Evolutionary conservation across 1,140 invertebrate species (phyloP).

Genomic region (Coptotermes formosanus): DNA sequence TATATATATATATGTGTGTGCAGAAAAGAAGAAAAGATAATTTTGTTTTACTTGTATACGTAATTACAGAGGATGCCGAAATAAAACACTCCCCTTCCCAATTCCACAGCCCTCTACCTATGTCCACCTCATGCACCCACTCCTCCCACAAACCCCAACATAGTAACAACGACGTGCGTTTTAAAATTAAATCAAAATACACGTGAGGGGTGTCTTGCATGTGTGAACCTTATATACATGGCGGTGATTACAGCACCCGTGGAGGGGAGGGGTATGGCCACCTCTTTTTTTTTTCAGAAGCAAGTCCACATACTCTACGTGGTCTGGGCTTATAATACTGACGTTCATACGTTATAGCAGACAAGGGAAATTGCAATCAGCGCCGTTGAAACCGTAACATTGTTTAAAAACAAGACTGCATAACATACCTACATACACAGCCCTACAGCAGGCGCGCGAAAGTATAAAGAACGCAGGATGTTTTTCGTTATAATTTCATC

Average conservation of each 20-base stretch:
- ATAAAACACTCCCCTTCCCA: not conserved
- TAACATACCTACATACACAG: not conserved
- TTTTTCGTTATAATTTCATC: not conserved
- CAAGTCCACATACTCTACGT: slow-evolving; percentile 6
- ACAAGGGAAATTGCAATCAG: slow-evolving; percentile 16
- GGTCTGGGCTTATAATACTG: not conserved
- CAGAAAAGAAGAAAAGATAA: slow-evolving; percentile 9
- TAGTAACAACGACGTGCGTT: slow-evolving; percentile 2
- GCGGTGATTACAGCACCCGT: slow-evolving; percentile 4
- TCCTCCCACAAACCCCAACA: not conserved
- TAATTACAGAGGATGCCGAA: slow-evolving; percentile 14
- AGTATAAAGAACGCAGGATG: not conserved
- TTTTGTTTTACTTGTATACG: slow-evolving; percentile 19
- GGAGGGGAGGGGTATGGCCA: not conserved
- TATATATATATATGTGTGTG: too few species aligned
- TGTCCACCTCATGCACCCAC: not conserved
- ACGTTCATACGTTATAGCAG: not conserved
- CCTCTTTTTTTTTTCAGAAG: not conserved
- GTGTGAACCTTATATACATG: slow-evolving; percentile 16
- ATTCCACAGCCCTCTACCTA: not conserved
- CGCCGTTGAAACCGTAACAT: not conserved
- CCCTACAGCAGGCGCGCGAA: not conserved
- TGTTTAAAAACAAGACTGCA: slow-evolving; percentile 11
- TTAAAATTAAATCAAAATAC: slow-evolving; percentile 18
- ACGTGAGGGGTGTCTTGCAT: slow-evolving; percentile 13